Base-by-base conservation (phyloP, 2,797 vertebrate genomes). In the Lycodopsis pacificus region DNA sequence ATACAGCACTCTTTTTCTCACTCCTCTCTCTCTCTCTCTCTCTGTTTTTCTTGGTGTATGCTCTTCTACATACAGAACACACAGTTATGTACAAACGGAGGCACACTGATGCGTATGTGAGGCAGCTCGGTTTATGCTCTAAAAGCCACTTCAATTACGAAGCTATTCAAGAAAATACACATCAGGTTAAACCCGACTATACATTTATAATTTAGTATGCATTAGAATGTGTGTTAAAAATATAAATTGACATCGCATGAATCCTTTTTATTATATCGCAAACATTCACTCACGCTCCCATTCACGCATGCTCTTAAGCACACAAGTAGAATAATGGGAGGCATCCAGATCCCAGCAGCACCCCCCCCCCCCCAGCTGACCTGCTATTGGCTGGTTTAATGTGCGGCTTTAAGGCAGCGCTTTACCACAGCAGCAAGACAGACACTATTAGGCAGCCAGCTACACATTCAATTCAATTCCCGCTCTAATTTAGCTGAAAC, bases 361-460 rank as follows among this genome's bases (percentile, higher is more conserved):
- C 86, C 46, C 17, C 19, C 19, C 19, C 46, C 11, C 38, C 17
- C 7, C 15, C 14, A 51, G 67, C 79, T 69, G 65, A 48, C 34
- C 71, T 81, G 75, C 77, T 66, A 93, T 89, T 93, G 91, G 89
- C 81, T 89, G 59, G 14, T 66, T 76, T 67, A 75, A 58, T 51
- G 71, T 75, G 80, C 74, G 78, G 59, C 83, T 87, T 77, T 53
- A 73, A 85, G 85, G 86, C 85, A 91, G 79, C 78, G 68, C 59
- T 90, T 77, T 80, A 56, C 85, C 76, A 87, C 73, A 79, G 80
- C 77, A 88, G 88, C 38, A 62, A 87, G 76, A 80, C 62, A 72
- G 69, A 62, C 54, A 61, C 81, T 85, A 81, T 83, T 79, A 85
- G 64, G 71, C 79, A 84, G 83, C 64, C 73, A 80, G 86, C 79